Percentiles rank a stretch among this genome's conserved stretches.
These are phyloP conservation scores for Dicerorhinus sumatrensis DNA, from an alignment of 2,113 vertebrate genomes.

Conservation along the genomic window DNA sequence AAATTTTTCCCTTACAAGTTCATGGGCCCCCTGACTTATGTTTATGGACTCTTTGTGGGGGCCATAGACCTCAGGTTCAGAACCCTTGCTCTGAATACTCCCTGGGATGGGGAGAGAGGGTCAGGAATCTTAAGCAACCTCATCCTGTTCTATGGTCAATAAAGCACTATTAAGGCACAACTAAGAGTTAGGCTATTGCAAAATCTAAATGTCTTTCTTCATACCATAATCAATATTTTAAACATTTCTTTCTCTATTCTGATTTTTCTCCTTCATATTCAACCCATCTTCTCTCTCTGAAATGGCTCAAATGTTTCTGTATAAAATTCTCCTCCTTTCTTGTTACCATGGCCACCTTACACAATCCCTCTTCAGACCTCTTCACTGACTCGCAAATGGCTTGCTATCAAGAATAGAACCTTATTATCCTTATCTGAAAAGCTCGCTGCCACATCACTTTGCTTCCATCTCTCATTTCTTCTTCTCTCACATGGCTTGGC, in stretches of 20 bases:
- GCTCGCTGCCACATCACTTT: conserved; percentile 41
- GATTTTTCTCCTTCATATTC: conserved; percentile 43
- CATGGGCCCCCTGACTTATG: background rate
- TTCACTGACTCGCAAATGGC: conserved; percentile 65
- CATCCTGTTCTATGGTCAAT: background rate
- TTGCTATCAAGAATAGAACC: conserved; percentile 62
- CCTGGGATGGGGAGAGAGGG: background rate
- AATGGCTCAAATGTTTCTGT: conserved; percentile 63
- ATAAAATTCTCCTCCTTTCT: conserved; percentile 59
- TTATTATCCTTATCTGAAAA: conserved; percentile 71
- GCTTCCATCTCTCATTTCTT: conserved; percentile 51
- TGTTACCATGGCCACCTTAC: conserved; percentile 72
- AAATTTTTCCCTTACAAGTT: conserved; percentile 13
- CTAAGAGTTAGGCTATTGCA: background rate
- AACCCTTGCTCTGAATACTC: background rate
- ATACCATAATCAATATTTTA: conserved; percentile 22
- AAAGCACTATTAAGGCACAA: conserved; percentile 25
- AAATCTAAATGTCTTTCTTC: conserved; percentile 33
- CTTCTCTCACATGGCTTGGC: background rate
- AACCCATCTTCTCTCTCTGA: conserved; percentile 1
- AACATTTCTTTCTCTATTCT: conserved; percentile 26
- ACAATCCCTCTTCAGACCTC: conserved; percentile 61
- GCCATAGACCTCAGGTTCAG: background rate
- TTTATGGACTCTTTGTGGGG: background rate
- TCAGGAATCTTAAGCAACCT: background rate